Evolutionary conservation across 2,113 vertebrate genomes (phyloP).

Genomic region (Rhizomys pruinosus): DNA sequence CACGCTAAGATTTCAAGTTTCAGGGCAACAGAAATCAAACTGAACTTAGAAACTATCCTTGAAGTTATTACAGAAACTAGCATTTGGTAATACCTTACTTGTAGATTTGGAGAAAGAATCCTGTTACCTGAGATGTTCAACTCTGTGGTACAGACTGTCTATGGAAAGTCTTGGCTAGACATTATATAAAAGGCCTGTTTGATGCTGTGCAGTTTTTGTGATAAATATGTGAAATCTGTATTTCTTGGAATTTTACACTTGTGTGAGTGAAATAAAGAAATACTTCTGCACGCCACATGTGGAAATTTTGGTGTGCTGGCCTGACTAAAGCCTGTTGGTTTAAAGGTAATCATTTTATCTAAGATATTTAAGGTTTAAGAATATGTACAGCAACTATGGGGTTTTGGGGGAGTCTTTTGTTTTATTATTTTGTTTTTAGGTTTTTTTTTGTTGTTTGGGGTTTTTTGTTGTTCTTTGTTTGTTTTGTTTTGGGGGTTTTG

Average conservation of each 20-base stretch:
- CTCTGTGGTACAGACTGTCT: background rate
- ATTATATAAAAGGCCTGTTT: background rate
- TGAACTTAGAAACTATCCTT: background rate
- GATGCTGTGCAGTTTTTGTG: background rate
- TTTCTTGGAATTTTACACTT: constrained; percentile 30
- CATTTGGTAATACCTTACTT: too few relatives aligned
- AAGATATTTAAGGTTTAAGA: constrained; percentile 7
- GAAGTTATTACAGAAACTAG: constrained; percentile 1
- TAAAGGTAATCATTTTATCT: constrained; percentile 9
- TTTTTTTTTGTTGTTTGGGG: too few relatives aligned
- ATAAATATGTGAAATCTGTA: constrained; percentile 13
- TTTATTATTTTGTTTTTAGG: too few relatives aligned
- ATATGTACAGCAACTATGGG: background rate
- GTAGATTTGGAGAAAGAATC: background rate
- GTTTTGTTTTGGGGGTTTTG: too few relatives aligned
- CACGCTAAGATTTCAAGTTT: background rate
- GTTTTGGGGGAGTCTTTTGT: too few relatives aligned
- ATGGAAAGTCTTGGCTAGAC: background rate
- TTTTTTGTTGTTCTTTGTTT: too few relatives aligned
- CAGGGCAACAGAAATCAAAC: background rate
- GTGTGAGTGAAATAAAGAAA: background rate
- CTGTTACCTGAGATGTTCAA: background rate
- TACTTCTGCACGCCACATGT: background rate
- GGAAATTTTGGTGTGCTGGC: background rate
- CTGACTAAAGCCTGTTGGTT: constrained; percentile 30